A percentile compares a stretch with the other conserved stretches of the same genome.
Conservation (phyloP, 2,797 vertebrate genomes). For the Muscicapa comitata region DNA sequence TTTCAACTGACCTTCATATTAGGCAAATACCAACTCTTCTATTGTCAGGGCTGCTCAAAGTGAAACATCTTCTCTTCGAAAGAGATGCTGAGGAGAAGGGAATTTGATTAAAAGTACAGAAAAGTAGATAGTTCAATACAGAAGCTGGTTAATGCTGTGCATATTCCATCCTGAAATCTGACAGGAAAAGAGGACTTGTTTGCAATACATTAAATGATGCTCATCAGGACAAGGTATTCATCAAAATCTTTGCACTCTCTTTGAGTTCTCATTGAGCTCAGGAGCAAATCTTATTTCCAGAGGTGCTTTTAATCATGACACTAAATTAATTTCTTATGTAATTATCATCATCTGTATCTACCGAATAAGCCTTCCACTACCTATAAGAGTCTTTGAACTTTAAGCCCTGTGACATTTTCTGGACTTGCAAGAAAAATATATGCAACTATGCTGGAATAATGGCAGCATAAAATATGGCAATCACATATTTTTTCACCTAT, state of each 20-base stretch:
- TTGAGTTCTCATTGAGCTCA: neutral
- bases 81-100: neutral
- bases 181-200: neutral
- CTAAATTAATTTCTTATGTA: neutral
- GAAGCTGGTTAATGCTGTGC: neutral
- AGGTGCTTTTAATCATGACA: neutral
- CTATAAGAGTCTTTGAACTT: neutral
- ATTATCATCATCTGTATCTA: neutral
- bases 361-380: neutral
- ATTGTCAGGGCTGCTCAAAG: neutral
- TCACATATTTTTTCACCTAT: neutral
- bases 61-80: neutral
- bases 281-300: neutral
- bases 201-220: neutral
- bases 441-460: neutral
- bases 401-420: neutral
- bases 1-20: neutral
- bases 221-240: neutral
- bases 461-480: neutral
- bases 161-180: neutral
- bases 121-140: neutral
- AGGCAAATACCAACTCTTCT: neutral
- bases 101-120: neutral
- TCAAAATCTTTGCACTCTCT: neutral
- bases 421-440: neutral